phyloP scores from a whole-genome alignment of 2,113 vertebrate genomes.

The Hepsetus odoe region DNA sequence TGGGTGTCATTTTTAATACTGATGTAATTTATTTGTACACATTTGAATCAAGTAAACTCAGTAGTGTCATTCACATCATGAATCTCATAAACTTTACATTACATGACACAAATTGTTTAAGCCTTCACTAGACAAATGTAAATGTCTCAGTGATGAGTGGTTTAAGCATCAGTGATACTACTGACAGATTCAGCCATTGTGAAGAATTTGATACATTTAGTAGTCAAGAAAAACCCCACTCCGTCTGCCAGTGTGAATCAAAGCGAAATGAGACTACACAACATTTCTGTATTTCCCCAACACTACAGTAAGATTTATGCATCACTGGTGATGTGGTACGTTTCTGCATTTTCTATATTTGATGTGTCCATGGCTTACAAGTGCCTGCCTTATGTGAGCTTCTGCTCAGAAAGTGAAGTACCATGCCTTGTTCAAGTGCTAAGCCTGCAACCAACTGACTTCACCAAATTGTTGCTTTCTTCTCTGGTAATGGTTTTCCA shows the following conservation, averaged over 20 bases:
- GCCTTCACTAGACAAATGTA: no score
- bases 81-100: no score
- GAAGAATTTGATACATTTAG: neutral
- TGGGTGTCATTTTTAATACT: neutral
- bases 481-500: no score
- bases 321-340: neutral
- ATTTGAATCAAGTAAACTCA: no score
- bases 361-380: neutral
- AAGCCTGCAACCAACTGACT: no score
- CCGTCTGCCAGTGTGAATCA: neutral
- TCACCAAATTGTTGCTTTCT: no score
- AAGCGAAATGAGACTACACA: neutral
- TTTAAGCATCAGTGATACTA: neutral
- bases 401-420: neutral
- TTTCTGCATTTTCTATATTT: neutral
- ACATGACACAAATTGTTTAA: no score
- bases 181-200: neutral
- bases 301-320: neutral
- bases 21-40: neutral
- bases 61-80: no score
- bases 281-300: neutral
- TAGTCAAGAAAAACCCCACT: neutral
- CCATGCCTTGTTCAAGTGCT: no score
- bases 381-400: neutral
- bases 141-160: neutral